Evolutionary conservation across 2,113 vertebrate genomes (phyloP).

Genomic region (Geothlypis trichas): DNA sequence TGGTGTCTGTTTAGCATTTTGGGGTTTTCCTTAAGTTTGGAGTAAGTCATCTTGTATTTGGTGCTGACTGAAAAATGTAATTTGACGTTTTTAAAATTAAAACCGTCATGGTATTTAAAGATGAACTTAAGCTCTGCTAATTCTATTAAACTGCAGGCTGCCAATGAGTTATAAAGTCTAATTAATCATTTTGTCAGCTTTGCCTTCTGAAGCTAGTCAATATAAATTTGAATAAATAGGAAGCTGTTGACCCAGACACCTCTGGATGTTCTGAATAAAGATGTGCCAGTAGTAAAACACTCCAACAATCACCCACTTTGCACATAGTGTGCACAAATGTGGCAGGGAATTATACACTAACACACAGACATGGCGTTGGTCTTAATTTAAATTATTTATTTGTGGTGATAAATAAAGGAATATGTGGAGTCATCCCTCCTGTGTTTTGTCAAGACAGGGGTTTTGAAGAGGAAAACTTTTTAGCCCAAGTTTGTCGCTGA

Average conservation of each 20-base stretch:
- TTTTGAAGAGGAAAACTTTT: constrained; percentile 52
- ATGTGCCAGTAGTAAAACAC: constrained; percentile 40
- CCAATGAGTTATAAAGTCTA: constrained; percentile 75
- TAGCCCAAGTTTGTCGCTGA: constrained; percentile 65
- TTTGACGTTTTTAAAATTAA: constrained; percentile 74
- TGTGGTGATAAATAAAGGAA: neutral
- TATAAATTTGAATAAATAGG: constrained; percentile 79
- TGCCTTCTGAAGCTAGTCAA: constrained; percentile 74
- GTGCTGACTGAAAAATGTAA: constrained; percentile 67
- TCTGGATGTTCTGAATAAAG: constrained; percentile 61
- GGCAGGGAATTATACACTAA: neutral
- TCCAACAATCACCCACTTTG: neutral
- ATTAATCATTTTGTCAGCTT: constrained; percentile 82
- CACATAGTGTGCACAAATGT: neutral
- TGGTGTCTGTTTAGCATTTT: neutral
- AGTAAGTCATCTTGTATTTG: constrained; percentile 68
- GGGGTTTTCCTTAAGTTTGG: constrained; percentile 19
- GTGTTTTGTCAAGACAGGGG: neutral
- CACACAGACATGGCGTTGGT: neutral
- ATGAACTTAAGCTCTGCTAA: constrained; percentile 78
- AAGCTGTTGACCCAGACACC: constrained; percentile 65
- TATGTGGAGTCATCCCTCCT: neutral
- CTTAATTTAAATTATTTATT: neutral
- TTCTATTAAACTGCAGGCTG: constrained; percentile 76
- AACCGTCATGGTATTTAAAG: constrained; percentile 75